These are phyloP conservation scores for Griposia aprilina DNA, from an alignment of 2,888 invertebrate species.

Conservation along the genomic window DNA sequence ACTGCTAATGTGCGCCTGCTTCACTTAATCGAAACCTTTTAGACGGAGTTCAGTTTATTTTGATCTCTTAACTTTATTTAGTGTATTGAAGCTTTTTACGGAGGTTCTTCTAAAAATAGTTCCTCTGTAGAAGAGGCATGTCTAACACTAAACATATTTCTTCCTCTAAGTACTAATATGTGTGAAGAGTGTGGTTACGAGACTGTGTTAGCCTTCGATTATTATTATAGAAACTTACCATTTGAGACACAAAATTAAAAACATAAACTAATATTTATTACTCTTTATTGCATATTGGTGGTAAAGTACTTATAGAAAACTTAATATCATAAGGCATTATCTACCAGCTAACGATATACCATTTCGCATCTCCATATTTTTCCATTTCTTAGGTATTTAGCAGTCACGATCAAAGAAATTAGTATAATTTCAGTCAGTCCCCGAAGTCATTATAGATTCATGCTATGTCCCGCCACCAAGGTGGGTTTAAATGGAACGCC, in stretches of 20 bases:
- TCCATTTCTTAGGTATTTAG: constrained; percentile 31
- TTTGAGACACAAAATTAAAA: neutral
- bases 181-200: neutral
- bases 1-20: constrained; percentile 21
- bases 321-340: neutral
- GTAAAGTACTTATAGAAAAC: neutral
- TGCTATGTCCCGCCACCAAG: constrained; percentile 45
- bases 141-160: neutral
- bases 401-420: constrained; percentile 57
- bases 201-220: neutral
- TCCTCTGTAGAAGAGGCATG: too few species aligned
- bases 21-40: constrained; percentile 50
- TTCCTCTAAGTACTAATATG: too few species aligned
- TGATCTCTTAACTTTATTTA: neutral
- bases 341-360: too few species aligned
- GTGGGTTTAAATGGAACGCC: constrained; percentile 50
- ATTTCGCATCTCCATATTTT: constrained; percentile 22
- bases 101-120: neutral
- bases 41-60: constrained; percentile 27
- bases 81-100: neutral
- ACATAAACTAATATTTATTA: neutral
- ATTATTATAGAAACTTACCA: neutral
- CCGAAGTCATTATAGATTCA: constrained; percentile 66
- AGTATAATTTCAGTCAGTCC: constrained; percentile 58
- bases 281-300: too few species aligned